These are phyloP conservation scores for Papilio protenor DNA, from an alignment of 2,888 invertebrate species.

Conservation along the genomic window DNA sequence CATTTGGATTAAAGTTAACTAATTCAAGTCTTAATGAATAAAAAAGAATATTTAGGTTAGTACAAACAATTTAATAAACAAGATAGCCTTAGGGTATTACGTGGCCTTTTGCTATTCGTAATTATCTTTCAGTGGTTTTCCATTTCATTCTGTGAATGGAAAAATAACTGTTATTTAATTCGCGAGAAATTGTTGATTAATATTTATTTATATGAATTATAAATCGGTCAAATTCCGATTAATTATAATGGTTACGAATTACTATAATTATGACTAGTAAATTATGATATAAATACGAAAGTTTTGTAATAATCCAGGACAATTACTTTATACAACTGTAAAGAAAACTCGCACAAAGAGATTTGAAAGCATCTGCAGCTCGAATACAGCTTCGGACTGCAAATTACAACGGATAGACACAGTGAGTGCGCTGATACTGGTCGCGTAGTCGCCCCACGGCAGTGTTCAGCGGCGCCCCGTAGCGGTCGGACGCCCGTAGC, in stretches of 20 bases:
- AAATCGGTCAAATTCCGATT: too few species aligned
- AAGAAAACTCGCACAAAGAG: constrained; percentile 76
- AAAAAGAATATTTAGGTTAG: neutral
- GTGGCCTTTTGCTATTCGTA: neutral
- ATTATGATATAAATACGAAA: constrained; percentile 53
- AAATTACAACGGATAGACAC: constrained; percentile 78
- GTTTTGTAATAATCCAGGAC: constrained; percentile 61
- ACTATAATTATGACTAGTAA: neutral
- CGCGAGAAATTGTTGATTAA: neutral
- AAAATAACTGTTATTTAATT: neutral
- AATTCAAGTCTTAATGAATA: neutral
- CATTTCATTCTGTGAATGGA: neutral
- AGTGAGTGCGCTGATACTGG: constrained; percentile 61
- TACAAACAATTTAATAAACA: neutral
- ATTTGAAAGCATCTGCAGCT: constrained; percentile 80
- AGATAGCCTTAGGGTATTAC: neutral
- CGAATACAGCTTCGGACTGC: constrained; percentile 75
- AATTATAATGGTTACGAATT: neutral
- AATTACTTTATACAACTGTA: constrained; percentile 74
- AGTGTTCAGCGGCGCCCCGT: constrained; percentile 72
- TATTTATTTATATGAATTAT: neutral
- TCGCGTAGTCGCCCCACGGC: constrained; percentile 58
- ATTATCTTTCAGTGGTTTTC: neutral
- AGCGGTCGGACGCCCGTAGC: constrained; percentile 72
- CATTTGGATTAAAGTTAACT: neutral